Conservation (phyloP, 2,888 invertebrate genomes). For the Aspidiotus rigidus region DNA sequence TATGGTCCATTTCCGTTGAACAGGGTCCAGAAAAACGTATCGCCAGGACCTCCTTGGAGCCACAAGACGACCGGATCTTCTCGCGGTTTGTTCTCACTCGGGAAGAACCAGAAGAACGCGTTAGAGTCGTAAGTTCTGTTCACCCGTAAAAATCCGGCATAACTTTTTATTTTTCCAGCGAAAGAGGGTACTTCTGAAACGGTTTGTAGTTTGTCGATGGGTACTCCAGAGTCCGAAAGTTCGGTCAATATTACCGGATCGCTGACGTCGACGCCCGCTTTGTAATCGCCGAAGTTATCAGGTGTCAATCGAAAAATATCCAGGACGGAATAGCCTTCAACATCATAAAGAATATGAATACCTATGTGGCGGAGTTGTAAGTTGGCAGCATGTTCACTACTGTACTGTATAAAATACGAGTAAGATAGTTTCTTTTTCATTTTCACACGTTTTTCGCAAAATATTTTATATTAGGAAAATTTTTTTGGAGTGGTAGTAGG, state of each 20-base stretch:
- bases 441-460: too few relatives aligned
- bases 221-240: slow-evolving; percentile 49
- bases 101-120: slow-evolving; percentile 49
- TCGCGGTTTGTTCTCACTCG: slow-evolving; percentile 45
- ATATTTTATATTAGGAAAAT: too few relatives aligned
- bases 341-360: neutral
- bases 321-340: neutral
- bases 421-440: too few relatives aligned
- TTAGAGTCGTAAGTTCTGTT: slow-evolving; percentile 48
- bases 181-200: slow-evolving; percentile 35
- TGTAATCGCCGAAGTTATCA: neutral
- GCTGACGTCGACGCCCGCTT: neutral
- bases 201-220: neutral
- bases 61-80: slow-evolving; percentile 60
- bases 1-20: slow-evolving; percentile 75
- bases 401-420: too few relatives aligned
- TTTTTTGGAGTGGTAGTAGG: too few relatives aligned
- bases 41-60: slow-evolving; percentile 80
- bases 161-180: slow-evolving; percentile 46
- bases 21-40: slow-evolving; percentile 66
- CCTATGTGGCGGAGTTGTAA: too few relatives aligned
- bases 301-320: neutral
- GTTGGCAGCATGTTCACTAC: too few relatives aligned
- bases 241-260: slow-evolving; percentile 43
- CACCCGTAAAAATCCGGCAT: slow-evolving; percentile 56